phyloP scores from a whole-genome alignment of 2,113 vertebrate species.

The Collichthys lucidus region DNA sequence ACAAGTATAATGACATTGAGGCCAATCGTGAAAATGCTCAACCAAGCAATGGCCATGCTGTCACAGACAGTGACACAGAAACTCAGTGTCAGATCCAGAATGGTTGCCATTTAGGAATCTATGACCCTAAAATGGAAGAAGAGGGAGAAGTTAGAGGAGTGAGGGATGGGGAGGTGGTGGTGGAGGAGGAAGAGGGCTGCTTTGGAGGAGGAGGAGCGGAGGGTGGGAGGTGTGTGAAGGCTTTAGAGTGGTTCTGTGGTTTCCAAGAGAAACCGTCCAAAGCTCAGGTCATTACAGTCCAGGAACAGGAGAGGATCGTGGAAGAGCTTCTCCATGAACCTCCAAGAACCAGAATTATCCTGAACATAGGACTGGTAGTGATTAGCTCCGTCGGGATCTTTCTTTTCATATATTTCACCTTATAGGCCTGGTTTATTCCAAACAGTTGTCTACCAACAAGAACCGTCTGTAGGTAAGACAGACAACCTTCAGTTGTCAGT shows the following conservation, averaged over 20 bases:
- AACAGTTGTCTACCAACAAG: neutral
- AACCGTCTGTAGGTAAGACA: neutral
- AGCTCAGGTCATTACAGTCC: conserved; percentile 77
- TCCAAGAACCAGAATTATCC: conserved; percentile 83
- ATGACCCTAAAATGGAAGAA: conserved; percentile 80
- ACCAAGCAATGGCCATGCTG: neutral
- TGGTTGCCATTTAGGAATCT: neutral
- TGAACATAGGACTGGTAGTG: conserved; percentile 87
- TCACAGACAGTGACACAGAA: conserved; percentile 77
- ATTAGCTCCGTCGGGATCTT: conserved; percentile 90
- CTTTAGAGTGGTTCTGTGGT: conserved; percentile 88
- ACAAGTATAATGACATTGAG: conserved; percentile 73
- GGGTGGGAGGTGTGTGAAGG: conserved; percentile 46
- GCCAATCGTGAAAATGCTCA: conserved; percentile 47
- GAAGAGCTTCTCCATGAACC: conserved; percentile 91
- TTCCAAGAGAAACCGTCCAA: conserved; percentile 82
- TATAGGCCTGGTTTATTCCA: conserved; percentile 73
- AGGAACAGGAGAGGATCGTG: conserved; percentile 85
- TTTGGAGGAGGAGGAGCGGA: conserved; percentile 15
- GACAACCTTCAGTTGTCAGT: neutral
- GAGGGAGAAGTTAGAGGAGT: conserved; percentile 71
- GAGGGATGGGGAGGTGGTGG: neutral
- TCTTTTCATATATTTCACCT: conserved; percentile 93
- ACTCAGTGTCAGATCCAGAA: neutral
- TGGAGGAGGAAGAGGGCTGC: neutral